Percentiles rank a stretch among this genome's conserved stretches.
Evolutionary conservation across 2,113 vertebrate genomes (phyloP).

Genomic region (Stegostoma tigrinum): DNA sequence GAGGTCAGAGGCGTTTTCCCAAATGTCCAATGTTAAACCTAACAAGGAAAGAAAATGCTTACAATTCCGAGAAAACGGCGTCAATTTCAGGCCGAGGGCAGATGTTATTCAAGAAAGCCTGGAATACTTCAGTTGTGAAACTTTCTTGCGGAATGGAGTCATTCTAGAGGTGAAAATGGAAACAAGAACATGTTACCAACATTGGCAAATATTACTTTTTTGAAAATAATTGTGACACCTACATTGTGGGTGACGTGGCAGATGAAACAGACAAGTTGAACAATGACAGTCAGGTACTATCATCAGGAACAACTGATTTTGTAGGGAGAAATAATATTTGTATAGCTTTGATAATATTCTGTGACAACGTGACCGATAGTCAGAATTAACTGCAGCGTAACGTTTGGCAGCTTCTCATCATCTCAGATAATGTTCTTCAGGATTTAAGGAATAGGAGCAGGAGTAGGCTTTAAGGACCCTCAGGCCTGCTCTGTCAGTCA

Average conservation of each 20-base stretch:
- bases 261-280: not conserved
- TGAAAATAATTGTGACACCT: not conserved
- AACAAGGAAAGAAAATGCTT: constrained; percentile 50
- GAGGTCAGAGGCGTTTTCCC: not conserved
- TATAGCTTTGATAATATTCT: not conserved
- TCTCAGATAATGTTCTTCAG: not conserved
- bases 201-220: constrained; percentile 40
- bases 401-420: not conserved
- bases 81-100: constrained; percentile 89
- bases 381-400: not conserved
- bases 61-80: constrained; percentile 92
- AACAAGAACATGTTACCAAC: constrained; percentile 34
- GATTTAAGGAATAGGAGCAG: not conserved
- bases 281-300: not conserved
- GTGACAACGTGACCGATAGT: not conserved
- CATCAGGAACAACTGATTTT: not conserved
- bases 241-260: not conserved
- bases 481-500: too few relatives aligned
- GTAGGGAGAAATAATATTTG: not conserved
- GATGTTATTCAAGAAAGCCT: constrained; percentile 82
- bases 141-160: constrained; percentile 87
- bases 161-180: constrained; percentile 60
- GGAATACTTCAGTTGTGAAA: constrained; percentile 83
- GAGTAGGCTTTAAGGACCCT: too few relatives aligned
- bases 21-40: not conserved